Percentiles rank a stretch among this genome's conserved stretches.
Evolutionary conservation across 37 sponge, comb jelly and placozoan genomes (phyloP).

Genomic region (Eunapius fragilis): DNA sequence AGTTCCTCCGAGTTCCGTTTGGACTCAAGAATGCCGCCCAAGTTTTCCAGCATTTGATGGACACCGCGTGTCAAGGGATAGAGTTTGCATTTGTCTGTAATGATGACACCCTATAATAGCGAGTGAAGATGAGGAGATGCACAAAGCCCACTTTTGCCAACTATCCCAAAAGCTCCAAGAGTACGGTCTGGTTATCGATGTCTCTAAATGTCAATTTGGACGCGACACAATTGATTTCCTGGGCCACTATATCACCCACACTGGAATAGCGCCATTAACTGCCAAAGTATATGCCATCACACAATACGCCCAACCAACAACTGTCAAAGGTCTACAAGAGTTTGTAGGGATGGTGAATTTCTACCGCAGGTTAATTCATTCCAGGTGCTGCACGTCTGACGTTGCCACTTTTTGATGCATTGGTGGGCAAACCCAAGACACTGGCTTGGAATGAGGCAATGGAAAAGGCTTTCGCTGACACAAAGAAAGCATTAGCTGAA

Average conservation of each 20-base stretch:
- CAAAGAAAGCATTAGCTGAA: conserved; percentile 36
- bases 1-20: conserved; percentile 34
- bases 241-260: conserved; percentile 23
- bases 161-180: conserved; percentile 35
- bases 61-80: conserved; percentile 16
- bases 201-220: conserved; percentile 42
- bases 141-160: conserved; percentile 29
- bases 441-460: conserved; percentile 10
- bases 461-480: conserved; percentile 6
- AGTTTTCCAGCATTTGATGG: conserved; percentile 44
- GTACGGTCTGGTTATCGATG: conserved; percentile 49
- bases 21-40: conserved; percentile 41
- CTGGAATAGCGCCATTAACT: conserved; percentile 26
- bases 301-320: conserved; percentile 26
- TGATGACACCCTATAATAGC: conserved; percentile 17
- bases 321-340: conserved; percentile 24
- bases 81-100: conserved; percentile 4
- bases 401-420: conserved; percentile 28
- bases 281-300: conserved; percentile 25
- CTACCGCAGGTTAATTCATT: conserved; percentile 52
- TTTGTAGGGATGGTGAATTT: conserved; percentile 64
- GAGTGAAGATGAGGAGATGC: conserved; percentile 33
- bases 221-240: conserved; percentile 28
- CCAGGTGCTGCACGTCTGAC: conserved; percentile 33
- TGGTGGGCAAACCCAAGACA: not conserved